Conservation (phyloP, 2,888 invertebrate species). For the Carabus problematicus region DNA sequence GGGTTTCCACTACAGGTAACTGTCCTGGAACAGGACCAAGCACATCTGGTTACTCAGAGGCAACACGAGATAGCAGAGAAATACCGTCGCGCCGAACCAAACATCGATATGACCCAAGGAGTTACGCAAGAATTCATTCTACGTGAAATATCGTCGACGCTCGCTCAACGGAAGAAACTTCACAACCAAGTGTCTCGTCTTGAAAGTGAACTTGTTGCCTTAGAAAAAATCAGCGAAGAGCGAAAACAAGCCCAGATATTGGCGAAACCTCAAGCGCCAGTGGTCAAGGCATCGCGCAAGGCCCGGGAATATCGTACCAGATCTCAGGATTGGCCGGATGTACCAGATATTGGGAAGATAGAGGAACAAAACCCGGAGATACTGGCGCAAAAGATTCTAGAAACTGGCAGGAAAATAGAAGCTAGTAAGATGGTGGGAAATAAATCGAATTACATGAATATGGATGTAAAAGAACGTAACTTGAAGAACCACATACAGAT, state of each 20-base stretch:
- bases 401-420: conserved; percentile 88
- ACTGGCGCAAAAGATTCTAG: conserved; percentile 86
- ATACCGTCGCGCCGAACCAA: conserved; percentile 65
- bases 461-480: conserved; percentile 45
- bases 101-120: conserved; percentile 69
- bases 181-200: conserved; percentile 81
- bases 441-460: conserved; percentile 46
- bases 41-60: conserved; percentile 72
- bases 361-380: conserved; percentile 92
- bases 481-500: conserved; percentile 25
- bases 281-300: conserved; percentile 64
- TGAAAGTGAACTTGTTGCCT: conserved; percentile 77
- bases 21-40: conserved; percentile 79
- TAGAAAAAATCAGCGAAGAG: conserved; percentile 77
- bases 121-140: conserved; percentile 83
- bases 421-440: conserved; percentile 71
- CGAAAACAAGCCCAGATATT: conserved; percentile 60
- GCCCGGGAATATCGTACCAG: conserved; percentile 77
- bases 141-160: conserved; percentile 84
- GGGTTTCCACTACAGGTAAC: conserved; percentile 55
- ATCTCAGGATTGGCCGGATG: conserved; percentile 91
- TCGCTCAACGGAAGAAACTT: conserved; percentile 83
- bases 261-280: conserved; percentile 53
- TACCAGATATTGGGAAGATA: conserved; percentile 88
- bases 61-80: conserved; percentile 80